Conservation (phyloP, 2,113 vertebrate genomes). For the Plotosus lineatus region DNA sequence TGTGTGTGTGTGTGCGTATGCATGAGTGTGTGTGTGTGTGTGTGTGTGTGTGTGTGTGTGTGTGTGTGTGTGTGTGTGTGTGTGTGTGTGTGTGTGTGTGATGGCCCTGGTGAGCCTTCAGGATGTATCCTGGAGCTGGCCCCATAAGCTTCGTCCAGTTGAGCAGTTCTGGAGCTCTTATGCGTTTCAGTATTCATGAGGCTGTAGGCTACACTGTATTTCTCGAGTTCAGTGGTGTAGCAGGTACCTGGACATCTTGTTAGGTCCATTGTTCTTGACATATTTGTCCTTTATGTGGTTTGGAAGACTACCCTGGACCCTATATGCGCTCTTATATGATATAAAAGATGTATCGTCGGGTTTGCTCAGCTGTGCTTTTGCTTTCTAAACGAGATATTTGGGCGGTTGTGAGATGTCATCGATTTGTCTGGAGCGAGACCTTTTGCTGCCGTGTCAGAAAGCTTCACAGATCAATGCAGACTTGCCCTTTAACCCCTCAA, state of each 20-base stretch:
- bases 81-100: no score
- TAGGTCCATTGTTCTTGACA: not conserved
- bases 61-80: no score
- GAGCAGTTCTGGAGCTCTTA: no score
- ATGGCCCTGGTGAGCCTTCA: no score
- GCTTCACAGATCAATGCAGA: constrained; percentile 85
- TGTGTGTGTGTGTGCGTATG: no score
- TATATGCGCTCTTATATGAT: not conserved
- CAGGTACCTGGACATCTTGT: not conserved
- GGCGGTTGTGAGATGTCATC: constrained; percentile 83
- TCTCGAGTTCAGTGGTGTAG: not conserved
- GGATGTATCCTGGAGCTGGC: no score
- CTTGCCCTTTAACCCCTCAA: constrained; percentile 83
- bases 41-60: no score
- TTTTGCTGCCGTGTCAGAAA: constrained; percentile 82
- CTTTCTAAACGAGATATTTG: constrained; percentile 81
- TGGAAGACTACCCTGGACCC: not conserved
- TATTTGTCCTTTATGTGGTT: not conserved
- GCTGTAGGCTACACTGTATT: not conserved
- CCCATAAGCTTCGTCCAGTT: no score
- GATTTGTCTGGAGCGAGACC: constrained; percentile 86
- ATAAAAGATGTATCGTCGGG: no score
- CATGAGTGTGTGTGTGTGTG: no score
- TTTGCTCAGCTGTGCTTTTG: not conserved
- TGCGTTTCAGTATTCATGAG: no score